These are phyloP conservation scores for Sussaba pulchella DNA, from an alignment of 2,888 invertebrate species.

Conservation along the genomic window DNA sequence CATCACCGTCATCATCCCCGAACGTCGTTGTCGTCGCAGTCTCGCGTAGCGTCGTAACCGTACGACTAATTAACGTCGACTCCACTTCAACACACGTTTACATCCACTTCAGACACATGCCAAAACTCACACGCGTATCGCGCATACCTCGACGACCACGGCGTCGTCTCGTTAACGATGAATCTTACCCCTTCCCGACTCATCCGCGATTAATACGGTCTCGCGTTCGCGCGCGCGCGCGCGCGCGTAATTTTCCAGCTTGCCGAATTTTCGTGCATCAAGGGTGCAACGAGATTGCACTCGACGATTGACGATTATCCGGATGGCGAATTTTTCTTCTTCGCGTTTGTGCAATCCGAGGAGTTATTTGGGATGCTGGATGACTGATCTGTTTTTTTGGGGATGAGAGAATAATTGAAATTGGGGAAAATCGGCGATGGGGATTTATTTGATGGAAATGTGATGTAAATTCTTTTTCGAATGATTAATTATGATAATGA, in stretches of 20 bases:
- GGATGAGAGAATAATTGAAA: too few species aligned
- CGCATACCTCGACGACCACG: neutral
- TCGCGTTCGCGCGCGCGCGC: neutral
- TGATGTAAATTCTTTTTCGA: too few species aligned
- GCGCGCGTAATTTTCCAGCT: slow-evolving; percentile 14
- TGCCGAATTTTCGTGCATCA: slow-evolving; percentile 1
- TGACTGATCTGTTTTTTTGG: too few species aligned
- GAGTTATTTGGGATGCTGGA: too few species aligned
- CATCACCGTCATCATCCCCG: slow-evolving; percentile 24
- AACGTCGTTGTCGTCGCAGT: slow-evolving; percentile 19
- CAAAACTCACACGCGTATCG: neutral
- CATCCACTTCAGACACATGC: neutral
- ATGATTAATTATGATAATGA: too few species aligned
- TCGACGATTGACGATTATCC: neutral
- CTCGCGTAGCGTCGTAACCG: neutral
- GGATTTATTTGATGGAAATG: too few species aligned
- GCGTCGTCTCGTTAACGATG: neutral
- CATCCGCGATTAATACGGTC: neutral
- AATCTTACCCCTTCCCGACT: neutral
- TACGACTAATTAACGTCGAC: slow-evolving; percentile 23
- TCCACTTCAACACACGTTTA: neutral
- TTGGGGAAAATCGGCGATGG: too few species aligned
- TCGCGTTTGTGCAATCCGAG: too few species aligned
- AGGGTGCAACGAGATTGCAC: slow-evolving; percentile 8
- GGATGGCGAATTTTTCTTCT: neutral